Percentiles rank a stretch among this genome's conserved stretches.
phyloP scores from a whole-genome alignment of 2,113 vertebrate genomes.

The Chamaetylas fuelleborni region DNA sequence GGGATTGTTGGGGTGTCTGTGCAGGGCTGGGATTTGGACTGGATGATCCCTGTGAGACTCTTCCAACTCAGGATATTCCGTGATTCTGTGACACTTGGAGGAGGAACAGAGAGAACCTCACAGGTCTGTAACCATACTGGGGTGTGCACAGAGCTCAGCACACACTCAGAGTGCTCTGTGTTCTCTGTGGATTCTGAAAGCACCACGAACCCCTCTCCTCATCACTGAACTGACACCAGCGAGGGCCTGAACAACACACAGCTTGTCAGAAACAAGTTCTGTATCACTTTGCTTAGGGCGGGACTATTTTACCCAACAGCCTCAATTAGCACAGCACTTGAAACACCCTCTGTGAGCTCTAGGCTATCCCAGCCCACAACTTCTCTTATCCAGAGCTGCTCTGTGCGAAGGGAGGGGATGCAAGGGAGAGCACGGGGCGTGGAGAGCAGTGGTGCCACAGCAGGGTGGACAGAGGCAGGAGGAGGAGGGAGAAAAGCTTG shows the following conservation, averaged over 20 bases:
- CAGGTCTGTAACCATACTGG: not conserved
- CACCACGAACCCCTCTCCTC: not conserved
- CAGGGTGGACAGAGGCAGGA: not conserved
- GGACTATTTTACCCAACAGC: not conserved
- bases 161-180: not conserved
- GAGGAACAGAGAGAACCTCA: not conserved
- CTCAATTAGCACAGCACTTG: not conserved
- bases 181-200: not conserved
- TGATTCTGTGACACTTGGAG: not conserved
- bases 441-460: not conserved
- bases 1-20: not conserved
- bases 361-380: not conserved
- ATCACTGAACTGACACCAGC: not conserved
- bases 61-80: not conserved
- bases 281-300: not conserved
- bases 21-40: not conserved
- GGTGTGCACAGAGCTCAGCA: not conserved
- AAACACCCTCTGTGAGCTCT: not conserved
- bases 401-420: not conserved
- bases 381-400: not conserved
- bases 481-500: not conserved
- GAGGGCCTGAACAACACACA: not conserved
- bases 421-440: not conserved
- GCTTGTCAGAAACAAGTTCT: not conserved
- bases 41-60: rapidly evolving